A percentile compares a stretch with the other conserved stretches of the same genome.
Conservation (phyloP, 2,113 vertebrate genomes). For the Esox niger region DNA sequence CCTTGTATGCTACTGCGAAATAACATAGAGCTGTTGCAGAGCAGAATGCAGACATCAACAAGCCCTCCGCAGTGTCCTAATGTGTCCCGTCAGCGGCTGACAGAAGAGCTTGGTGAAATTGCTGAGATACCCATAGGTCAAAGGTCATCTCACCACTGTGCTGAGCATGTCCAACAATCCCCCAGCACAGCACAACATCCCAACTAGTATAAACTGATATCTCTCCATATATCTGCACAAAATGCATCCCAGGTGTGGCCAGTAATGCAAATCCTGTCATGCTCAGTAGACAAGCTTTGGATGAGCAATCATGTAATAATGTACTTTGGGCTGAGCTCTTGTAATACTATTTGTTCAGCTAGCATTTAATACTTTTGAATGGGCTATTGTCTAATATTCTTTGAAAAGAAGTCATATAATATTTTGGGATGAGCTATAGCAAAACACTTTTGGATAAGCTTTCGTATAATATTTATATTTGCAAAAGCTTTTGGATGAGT, state of each 20-base stretch:
- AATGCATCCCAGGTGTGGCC: constrained; percentile 6
- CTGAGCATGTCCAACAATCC: constrained; percentile 54
- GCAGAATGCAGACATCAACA: constrained; percentile 35
- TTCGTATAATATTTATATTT: no score
- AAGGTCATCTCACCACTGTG: constrained; percentile 52
- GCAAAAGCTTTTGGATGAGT: no score
- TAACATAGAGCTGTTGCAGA: background rate
- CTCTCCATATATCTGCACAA: constrained; percentile 30
- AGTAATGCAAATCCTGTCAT: no score
- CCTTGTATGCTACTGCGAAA: constrained; percentile 10
- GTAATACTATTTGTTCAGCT: no score
- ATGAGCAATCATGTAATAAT: no score
- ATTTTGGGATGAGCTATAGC: no score
- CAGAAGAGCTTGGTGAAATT: constrained; percentile 62
- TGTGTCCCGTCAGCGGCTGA: constrained; percentile 58
- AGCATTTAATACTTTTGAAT: no score
- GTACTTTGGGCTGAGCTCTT: no score
- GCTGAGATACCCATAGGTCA: constrained; percentile 64
- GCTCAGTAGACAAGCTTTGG: no score
- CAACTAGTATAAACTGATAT: background rate
- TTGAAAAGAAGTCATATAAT: no score
- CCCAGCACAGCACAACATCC: constrained; percentile 6
- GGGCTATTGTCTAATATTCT: no score
- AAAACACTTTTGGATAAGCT: no score
- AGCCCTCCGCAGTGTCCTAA: constrained; percentile 42